Evolutionary conservation across 2,797 vertebrate genomes (phyloP).

Genomic region (Euthynnus affinis): DNA sequence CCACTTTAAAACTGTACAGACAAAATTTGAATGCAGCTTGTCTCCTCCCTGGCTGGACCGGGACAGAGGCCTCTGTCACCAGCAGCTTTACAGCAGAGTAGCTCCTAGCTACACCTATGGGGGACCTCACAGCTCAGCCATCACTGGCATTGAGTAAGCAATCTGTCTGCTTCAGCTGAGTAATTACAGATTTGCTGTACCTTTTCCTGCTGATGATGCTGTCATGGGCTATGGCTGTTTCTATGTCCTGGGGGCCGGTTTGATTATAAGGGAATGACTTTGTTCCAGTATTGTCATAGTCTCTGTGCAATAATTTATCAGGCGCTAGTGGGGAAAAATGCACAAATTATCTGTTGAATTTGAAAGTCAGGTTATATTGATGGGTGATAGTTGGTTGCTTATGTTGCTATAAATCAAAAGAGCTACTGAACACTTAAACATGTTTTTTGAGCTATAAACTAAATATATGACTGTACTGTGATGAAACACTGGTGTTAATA

Average conservation of each 20-base stretch:
- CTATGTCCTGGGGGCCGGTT: constrained; percentile 57
- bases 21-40: constrained; percentile 46
- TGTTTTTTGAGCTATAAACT: no score
- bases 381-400: constrained; percentile 38
- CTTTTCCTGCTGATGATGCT: constrained; percentile 79
- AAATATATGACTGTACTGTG: no score
- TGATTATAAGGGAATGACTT: constrained; percentile 70
- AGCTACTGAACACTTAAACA: no score
- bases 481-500: no score
- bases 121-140: constrained; percentile 49
- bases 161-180: constrained; percentile 72
- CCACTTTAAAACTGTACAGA: constrained; percentile 4
- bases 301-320: constrained; percentile 58
- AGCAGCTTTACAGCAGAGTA: constrained; percentile 53
- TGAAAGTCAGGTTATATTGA: constrained; percentile 53
- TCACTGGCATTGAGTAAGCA: constrained; percentile 69
- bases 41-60: constrained; percentile 21
- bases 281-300: constrained; percentile 60
- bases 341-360: constrained; percentile 55
- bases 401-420: constrained; percentile 50
- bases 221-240: constrained; percentile 64
- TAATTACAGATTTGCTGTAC: constrained; percentile 75
- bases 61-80: constrained; percentile 35
- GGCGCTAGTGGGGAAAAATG: constrained; percentile 46
- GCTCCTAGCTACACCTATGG: constrained; percentile 59